Percentiles rank a stretch among this genome's conserved stretches.
Evolutionary conservation across 2,797 vertebrate species (phyloP).

Genomic region (Nyctibius grandis): DNA sequence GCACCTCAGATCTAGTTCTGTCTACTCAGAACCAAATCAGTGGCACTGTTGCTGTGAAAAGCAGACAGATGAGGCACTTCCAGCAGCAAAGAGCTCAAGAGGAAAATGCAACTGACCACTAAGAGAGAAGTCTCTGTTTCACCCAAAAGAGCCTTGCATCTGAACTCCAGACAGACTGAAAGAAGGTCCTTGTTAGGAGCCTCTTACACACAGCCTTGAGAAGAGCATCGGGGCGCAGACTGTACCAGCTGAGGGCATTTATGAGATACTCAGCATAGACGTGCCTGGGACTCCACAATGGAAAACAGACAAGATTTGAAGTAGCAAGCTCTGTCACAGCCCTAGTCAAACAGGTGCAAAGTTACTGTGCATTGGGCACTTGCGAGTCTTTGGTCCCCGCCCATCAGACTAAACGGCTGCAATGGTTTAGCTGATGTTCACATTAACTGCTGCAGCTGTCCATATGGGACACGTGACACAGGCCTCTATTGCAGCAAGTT

Average conservation of each 20-base stretch:
- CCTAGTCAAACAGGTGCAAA: neutral
- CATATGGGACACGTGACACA: accelerated
- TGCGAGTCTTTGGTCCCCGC: neutral
- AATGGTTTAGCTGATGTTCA: neutral
- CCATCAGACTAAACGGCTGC: neutral
- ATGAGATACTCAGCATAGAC: neutral
- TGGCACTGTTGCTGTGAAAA: neutral
- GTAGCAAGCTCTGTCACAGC: neutral
- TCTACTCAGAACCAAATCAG: neutral
- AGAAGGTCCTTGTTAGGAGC: neutral
- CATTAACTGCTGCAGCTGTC: neutral
- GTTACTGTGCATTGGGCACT: accelerated
- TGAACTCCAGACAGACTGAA: neutral
- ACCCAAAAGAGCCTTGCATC: neutral
- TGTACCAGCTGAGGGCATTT: neutral
- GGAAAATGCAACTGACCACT: neutral
- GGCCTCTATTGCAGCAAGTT: neutral
- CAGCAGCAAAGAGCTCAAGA: neutral
- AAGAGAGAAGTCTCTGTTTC: neutral
- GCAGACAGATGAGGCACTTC: neutral
- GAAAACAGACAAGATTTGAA: neutral
- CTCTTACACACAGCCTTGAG: neutral
- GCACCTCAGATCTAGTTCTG: neutral
- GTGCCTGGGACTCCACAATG: neutral
- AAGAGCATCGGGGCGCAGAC: neutral